Base-by-base conservation (phyloP, 2,888 invertebrate genomes). In the Eustalomyia histrio region DNA sequence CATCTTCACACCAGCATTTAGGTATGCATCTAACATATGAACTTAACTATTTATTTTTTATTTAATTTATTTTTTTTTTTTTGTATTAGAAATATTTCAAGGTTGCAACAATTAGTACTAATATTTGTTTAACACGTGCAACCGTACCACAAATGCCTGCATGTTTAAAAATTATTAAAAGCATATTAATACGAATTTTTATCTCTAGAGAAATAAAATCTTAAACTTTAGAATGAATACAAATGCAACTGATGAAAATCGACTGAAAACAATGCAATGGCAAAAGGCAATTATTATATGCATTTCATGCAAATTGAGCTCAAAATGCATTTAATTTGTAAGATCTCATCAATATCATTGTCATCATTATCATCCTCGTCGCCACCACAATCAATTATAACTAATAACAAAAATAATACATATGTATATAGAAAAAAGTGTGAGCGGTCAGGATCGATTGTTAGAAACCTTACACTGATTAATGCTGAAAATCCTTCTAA, bases 81-180 rank as follows among this genome's bases (percentile, higher is more conserved):
- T 35, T 35, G 35, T 35, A 67, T 65, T 17, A 10, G 53, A 57
- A 55, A 43, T 64, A 76, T 75, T 76, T 80, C 80, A 80, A 80
- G 80, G 80, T 73, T 73, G 76, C 73, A 80, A 80, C 69, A 80
- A 80, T 80, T 80, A 80, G 76, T 58, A 67, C 58, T 71, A 60
- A 69, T 65, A 73, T 64, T 65, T 80, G 73, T 76, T 76, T 21
- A 68, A 76, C 80, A 80, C 80, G 73, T 76, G 73, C 76, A 80
- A 18, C 72, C 57, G 50, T 60, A 14, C 39, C 35, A 8, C 8
- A 71, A 58, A 65, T 65, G 57, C 43, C 52, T 57, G 75, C 80
- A 72, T 69, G 68, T 76, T 73, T 53, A 55, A 64, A 50, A 68
- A 73, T 53, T 43, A 68, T 64, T 73, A 76, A 73, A 68, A 69